Evolutionary conservation across 92 coral and sea anemone genomes (phyloP), one percentile per base, ranked within the genome.

Genomic region (Parazoanthus darwini): DNA sequence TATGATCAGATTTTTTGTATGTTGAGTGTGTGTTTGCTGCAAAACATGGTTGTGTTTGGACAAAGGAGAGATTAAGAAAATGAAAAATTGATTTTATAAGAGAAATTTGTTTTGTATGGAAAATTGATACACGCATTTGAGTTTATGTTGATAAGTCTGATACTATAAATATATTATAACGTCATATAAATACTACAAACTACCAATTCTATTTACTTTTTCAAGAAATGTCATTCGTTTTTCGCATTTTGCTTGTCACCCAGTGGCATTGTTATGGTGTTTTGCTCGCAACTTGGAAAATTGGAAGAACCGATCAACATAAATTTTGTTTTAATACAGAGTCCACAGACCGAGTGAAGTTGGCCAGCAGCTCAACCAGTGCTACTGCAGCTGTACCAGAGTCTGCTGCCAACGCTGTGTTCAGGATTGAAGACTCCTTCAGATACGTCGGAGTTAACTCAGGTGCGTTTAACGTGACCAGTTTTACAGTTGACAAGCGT

Each of bases 381-480:
- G 93, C 89, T 80, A 86, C 80, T 0, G 93, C 94, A 22, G 51
- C 74, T 16, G 98, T 97, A 3, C 96, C 93, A 37, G 97, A 94
- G 54, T 78, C 78, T n/a, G 99, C 99, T 15, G 98, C 99, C 10
- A 97, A 97, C 58, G 98, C 98, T 71, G 89, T 97, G 76, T 90
- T 97, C 51, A 93, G 85, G 80, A 92, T 97, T 78, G 91, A 94
- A 3, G 92, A 85, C 63, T 72, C 86, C 66, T 94, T 92, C 67
- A 88, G 88, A 76, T 87, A 88, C 44, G 93, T 95, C 39, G 79
- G 83, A 13, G 95, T 93, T 18, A 88, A 89, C 14, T 78, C 90
- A 74, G 97, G 99, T 96, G 71, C 37, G 88, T 50, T 29, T 38
- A 70, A 11, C 29, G 44, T 72, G 38, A n/a, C 1, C 38, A 11